Evolutionary conservation across 1,140 invertebrate species (phyloP), one percentile per base, ranked within the genome.

Genomic region (Phymorhynchus buccinoides): DNA sequence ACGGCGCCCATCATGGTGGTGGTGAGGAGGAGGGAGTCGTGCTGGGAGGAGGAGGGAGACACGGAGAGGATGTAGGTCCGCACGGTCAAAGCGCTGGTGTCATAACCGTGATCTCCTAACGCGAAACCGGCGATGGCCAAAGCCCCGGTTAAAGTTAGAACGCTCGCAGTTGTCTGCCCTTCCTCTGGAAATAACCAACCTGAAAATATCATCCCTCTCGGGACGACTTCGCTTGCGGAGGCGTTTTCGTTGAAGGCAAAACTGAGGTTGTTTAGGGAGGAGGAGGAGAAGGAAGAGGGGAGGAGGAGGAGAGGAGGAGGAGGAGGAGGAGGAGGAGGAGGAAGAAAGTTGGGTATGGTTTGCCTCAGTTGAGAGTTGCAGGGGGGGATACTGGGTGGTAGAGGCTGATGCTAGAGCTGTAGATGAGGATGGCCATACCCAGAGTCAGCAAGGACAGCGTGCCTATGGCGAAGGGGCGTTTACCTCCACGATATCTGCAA

Each of bases 51-150:
- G 32, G 71, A 6, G 0, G 71, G 30, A 35, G 71, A 37, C 9
- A 73, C n/a, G 32, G 71, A 73, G 30, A 73, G 71, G 32, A 73
- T 73, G 71, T 73, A 73, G 37, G 71, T 22, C 3, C 71, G 32
- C 30, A 73, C 32, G 32, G 71, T 73, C 37, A 39, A 27, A 18
- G 37, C 37, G 71, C 71, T 73, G 71, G 37, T 35, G 71, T 73
- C 71, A 27, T 73, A 73, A 14, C 71, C 71, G 30, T 73, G 71
- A 35, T 73, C 71, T 4, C 71, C 37, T 32, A 73, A 18, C 0
- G 71, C 37, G 71, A 73, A 73, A 0, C 71, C 71, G 6, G 71
- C 71, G 6, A 73, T 35, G 32, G 71, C 71, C 32, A 73, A 3
- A 32, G 37, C 37, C 0, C 30, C 71, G 4, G 56, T 62, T 4